phyloP scores from a whole-genome alignment of 1,140 invertebrate genomes.

The Eupeodes corollae region DNA sequence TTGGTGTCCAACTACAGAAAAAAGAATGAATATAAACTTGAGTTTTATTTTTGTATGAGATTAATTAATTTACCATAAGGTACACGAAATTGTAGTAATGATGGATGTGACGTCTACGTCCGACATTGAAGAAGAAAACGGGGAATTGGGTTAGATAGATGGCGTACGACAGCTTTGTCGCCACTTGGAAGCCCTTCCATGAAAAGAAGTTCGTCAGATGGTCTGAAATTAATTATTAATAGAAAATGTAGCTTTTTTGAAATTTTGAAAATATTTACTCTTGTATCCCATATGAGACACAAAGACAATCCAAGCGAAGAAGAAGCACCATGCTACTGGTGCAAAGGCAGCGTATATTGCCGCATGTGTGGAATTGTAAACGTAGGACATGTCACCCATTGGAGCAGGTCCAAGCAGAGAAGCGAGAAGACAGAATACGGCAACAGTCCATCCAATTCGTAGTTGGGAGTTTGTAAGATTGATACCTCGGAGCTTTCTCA shows the following conservation, averaged over 20 bases:
- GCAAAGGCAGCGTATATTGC: conserved; percentile 59
- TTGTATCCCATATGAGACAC: conserved; percentile 48
- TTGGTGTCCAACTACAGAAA: conserved; percentile 42
- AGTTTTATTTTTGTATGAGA: not conserved
- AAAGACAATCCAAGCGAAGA: conserved; percentile 55
- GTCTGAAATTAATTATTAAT: conserved; percentile 25
- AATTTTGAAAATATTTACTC: conserved; percentile 33
- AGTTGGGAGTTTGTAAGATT: conserved; percentile 37
- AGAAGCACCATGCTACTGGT: conserved; percentile 56
- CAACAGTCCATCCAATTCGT: conserved; percentile 45
- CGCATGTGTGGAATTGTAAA: conserved; percentile 52
- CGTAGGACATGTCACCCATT: conserved; percentile 54
- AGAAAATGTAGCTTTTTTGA: conserved; percentile 1
- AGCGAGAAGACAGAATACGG: conserved; percentile 39
- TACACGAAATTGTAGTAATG: conserved; percentile 46
- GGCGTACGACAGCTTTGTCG: conserved; percentile 52
- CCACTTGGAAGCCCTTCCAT: conserved; percentile 50
- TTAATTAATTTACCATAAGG: conserved; percentile 37
- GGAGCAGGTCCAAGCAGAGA: conserved; percentile 50
- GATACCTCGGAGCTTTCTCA: conserved; percentile 39
- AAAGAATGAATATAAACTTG: not conserved
- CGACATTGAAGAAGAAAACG: conserved; percentile 55
- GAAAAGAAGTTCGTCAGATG: conserved; percentile 41
- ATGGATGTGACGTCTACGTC: conserved; percentile 42
- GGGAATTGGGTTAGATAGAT: conserved; percentile 58